Base-by-base conservation (phyloP, 2,797 vertebrate species). In the Trematomus bernacchii region DNA sequence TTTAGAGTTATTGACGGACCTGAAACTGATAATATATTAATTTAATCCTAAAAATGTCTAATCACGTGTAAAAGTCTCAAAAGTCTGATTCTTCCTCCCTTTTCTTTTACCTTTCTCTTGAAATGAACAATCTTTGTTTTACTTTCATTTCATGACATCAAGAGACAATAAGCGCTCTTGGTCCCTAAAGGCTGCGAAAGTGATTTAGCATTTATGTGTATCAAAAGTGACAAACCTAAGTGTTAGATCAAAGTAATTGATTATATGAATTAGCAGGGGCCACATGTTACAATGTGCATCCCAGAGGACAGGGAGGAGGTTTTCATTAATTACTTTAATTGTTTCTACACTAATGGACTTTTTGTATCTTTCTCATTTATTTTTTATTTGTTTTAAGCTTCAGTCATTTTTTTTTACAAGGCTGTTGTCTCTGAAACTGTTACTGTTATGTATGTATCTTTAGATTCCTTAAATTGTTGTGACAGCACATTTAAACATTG, bases 171-270 rank as follows among this genome's bases (percentile, higher is more conserved):
- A n/a, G 19, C 58, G 48, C 51, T 63, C 13, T 1, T 6, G 18
- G 40, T 54, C n/a, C 50, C 64, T 21, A 10, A 60, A 62, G 33
- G 27, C 51, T 27, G 64, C 11, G 51, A 77, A 71, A 65, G 73
- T 80, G 84, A 87, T 81, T 67, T 60, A 80, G 66, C 30, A 60
- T 75, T 78, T 43, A 43, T n/a, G 18, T 14, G 10, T 58, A 77
- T 82, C 64, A 79, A 59, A 84, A 82, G 76, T 84, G 90, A 85
- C 82, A 89, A 82, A 86, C 51, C 40, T 54, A 69, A 73, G 77
- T 54, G 75, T 84, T 59, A 52, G 79, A 84, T 85, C 62, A 71
- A 82, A 80, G 71, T 68, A 84, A 86, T 63, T 88, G 85, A 89
- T 84, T 85, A 51, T 42, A n/a, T 64, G 44, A 82, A 79, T 85